A percentile compares a stretch with the other conserved stretches of the same genome.
phyloP scores from a whole-genome alignment of 2,797 vertebrate species.

The Eulemur coronatus region DNA sequence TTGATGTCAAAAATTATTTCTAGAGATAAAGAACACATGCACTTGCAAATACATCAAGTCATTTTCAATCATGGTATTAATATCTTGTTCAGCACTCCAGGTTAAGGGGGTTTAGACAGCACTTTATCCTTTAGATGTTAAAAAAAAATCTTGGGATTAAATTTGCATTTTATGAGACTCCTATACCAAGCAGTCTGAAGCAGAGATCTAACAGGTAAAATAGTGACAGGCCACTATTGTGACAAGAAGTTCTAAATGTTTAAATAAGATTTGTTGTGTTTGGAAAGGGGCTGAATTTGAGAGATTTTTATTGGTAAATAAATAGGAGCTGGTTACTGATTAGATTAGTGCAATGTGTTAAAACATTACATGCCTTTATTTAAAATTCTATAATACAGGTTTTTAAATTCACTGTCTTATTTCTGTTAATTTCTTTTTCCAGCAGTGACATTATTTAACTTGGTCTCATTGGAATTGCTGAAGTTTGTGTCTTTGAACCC shows the following conservation, averaged over 20 bases:
- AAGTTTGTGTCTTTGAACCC: not conserved
- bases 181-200: not conserved
- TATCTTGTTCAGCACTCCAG: not conserved
- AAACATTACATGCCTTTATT: not conserved
- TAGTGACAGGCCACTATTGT: not conserved
- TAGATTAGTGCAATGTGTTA: not conserved
- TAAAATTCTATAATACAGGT: not conserved
- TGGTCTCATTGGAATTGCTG: not conserved
- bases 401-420: not conserved
- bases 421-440: not conserved
- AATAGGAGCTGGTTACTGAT: not conserved
- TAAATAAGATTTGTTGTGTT: not conserved
- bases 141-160: not conserved
- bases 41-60: not conserved
- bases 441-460: not conserved
- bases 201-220: not conserved
- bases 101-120: not conserved
- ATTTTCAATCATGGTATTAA: not conserved
- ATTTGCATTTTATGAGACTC: not conserved
- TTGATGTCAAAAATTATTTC: not conserved
- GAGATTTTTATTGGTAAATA: not conserved
- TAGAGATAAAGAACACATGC: not conserved
- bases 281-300: not conserved
- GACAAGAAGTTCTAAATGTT: not conserved
- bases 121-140: not conserved